Evolutionary conservation across 2,113 vertebrate genomes (phyloP).

Genomic region (Spermophilus dauricus): DNA sequence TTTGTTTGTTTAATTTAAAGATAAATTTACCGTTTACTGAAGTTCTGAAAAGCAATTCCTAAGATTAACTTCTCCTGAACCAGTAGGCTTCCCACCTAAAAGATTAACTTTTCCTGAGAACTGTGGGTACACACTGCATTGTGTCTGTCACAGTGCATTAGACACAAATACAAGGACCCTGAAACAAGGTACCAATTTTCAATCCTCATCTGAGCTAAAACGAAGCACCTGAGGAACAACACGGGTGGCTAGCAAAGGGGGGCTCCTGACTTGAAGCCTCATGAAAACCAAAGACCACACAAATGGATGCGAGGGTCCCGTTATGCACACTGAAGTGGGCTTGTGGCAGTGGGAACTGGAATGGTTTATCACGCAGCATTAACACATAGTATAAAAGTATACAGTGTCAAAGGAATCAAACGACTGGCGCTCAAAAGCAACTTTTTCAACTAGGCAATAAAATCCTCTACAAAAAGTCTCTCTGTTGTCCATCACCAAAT

Average conservation of each 20-base stretch:
- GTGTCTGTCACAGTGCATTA: background rate
- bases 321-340: no score
- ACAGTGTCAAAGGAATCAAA: slow-evolving; percentile 28
- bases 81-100: background rate
- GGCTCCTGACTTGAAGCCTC: slow-evolving; percentile 66
- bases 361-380: background rate
- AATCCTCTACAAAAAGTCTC: slow-evolving; percentile 11
- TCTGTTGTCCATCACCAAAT: slow-evolving; percentile 19
- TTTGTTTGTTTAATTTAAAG: background rate
- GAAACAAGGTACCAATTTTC: background rate
- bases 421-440: slow-evolving; percentile 70
- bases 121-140: no score
- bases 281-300: no score
- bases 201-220: slow-evolving; percentile 70
- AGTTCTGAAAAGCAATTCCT: background rate
- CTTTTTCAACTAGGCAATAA: slow-evolving; percentile 59
- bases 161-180: background rate
- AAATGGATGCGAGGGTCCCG: no score
- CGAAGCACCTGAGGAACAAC: slow-evolving; percentile 66
- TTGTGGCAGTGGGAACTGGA: no score
- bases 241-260: background rate
- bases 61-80: no score
- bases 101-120: background rate
- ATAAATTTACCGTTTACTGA: background rate
- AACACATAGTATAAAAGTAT: slow-evolving; percentile 53